Base-by-base conservation (phyloP, 2,113 vertebrate genomes). In the Gadus chalcogrammus region DNA sequence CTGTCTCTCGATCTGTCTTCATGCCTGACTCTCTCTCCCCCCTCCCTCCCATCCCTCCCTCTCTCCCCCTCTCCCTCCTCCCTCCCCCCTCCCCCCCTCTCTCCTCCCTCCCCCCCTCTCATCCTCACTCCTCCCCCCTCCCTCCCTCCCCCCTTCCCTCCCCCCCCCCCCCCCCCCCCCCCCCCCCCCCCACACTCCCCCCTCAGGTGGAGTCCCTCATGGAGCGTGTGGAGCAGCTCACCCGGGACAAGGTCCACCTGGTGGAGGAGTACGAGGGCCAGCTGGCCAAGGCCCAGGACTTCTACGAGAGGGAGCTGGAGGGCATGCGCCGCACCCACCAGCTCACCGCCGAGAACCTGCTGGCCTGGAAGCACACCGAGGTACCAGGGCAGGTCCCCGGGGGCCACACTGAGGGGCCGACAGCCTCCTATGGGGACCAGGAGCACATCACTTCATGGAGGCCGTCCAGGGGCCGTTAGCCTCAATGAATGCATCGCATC, bases 341-440 rank as follows among this genome's bases (percentile, higher is more conserved):
- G 80, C 94, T 98, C 76, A 98, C 97, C 65, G 95, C 95, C 0
- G 95, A 98, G 85, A 98, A 94, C 79, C 88, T 98, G 67, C 92
- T 97, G 83, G 92, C 94, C 70, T 97, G 96, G 91, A 97, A 96
- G 88, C 92, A 96, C 81, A 98, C 95, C 8, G 97, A 99, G 91
- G 89, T 90, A 60, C n/a, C n/a, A n/a, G n/a, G n/a, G n/a, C 71
- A 55, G 27, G 6, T 6, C 2, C 11, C 38, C 2, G 11, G 38
- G 42, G 42, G 42, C 42, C 42, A 9, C 2, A 24, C 22, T 24
- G 22, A 24, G 22, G 22, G n/a, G n/a, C n/a, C n/a, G n/a, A 42
- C 1, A 42, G 38, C 38, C 38, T 42, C 38, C 38, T 31, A 4
- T 31, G 4, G 28, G 2, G 4, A 5, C 31, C 31, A 31, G 31